Evolutionary conservation across 1,140 invertebrate species (phyloP).

Genomic region (Drosophila teissieri): DNA sequence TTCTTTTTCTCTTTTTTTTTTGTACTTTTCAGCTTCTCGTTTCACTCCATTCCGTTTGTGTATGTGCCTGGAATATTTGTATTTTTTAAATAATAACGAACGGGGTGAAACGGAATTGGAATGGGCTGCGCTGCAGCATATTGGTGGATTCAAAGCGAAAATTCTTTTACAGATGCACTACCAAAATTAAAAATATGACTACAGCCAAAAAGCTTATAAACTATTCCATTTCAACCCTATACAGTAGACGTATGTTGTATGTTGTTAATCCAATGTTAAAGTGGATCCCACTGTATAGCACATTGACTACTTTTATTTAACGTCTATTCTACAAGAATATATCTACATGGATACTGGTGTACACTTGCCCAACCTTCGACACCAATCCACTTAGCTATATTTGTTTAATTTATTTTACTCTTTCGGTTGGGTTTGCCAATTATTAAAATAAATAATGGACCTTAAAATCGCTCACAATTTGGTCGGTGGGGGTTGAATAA

Average conservation of each 20-base stretch:
- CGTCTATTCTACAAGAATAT: too few species aligned
- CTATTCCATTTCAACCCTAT: too few species aligned
- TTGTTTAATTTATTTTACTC: constrained; percentile 61
- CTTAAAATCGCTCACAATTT: constrained; percentile 14
- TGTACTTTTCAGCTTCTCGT: constrained; percentile 2
- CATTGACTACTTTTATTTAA: too few species aligned
- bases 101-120: neutral
- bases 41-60: constrained; percentile 22
- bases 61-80: constrained; percentile 30
- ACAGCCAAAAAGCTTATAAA: too few species aligned
- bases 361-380: neutral
- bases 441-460: constrained; percentile 77
- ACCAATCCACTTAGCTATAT: constrained; percentile 41
- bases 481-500: constrained; percentile 6
- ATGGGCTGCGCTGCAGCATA: too few species aligned
- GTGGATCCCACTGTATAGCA: too few species aligned
- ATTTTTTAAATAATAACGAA: constrained; percentile 42
- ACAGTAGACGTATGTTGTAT: too few species aligned
- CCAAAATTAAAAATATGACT: too few species aligned
- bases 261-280: too few species aligned
- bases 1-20: constrained; percentile 2
- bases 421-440: constrained; percentile 62
- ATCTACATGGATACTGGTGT: too few species aligned
- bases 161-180: constrained; percentile 5
- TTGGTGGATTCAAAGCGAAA: neutral